Evolutionary conservation across 1,140 invertebrate genomes (phyloP).

Genomic region (Diploscapter pachys): DNA sequence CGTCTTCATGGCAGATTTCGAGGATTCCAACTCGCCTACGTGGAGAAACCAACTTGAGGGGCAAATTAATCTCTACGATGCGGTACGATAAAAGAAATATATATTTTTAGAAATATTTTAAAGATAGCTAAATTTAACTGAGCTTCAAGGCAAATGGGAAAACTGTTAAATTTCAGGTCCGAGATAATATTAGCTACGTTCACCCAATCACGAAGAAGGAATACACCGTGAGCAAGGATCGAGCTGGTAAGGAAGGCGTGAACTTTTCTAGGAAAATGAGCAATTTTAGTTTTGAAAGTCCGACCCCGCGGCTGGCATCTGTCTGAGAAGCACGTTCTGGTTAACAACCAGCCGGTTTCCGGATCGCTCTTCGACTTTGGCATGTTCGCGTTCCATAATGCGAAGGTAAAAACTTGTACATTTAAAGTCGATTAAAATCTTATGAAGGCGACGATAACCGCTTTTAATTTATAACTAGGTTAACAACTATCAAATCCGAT

Average conservation of each 20-base stretch:
- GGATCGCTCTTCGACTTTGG: conserved; percentile 72
- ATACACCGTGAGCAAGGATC: conserved; percentile 49
- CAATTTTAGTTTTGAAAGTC: conserved; percentile 66
- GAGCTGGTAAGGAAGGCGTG: conserved; percentile 39
- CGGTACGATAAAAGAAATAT: conserved; percentile 25
- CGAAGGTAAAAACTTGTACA: conserved; percentile 32
- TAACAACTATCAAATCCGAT: no score
- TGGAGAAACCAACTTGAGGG: conserved; percentile 71
- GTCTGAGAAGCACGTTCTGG: conserved; percentile 70
- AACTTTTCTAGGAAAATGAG: conserved; percentile 22
- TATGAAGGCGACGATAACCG: no score
- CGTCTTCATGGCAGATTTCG: conserved; percentile 61
- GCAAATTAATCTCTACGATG: conserved; percentile 67
- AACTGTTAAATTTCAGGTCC: conserved; percentile 51
- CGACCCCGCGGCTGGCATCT: conserved; percentile 74
- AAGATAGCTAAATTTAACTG: no score
- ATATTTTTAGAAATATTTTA: no score
- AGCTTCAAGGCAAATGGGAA: no score
- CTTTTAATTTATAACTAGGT: no score
- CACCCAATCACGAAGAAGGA: conserved; percentile 57
- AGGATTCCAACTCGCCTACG: conserved; percentile 72
- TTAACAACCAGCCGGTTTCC: conserved; percentile 69
- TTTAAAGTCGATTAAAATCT: no score
- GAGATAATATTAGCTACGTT: conserved; percentile 62
- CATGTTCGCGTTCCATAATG: conserved; percentile 70